Evolutionary conservation across 2,797 vertebrate species (phyloP).

Genomic region (Pangasius larnaudii): DNA sequence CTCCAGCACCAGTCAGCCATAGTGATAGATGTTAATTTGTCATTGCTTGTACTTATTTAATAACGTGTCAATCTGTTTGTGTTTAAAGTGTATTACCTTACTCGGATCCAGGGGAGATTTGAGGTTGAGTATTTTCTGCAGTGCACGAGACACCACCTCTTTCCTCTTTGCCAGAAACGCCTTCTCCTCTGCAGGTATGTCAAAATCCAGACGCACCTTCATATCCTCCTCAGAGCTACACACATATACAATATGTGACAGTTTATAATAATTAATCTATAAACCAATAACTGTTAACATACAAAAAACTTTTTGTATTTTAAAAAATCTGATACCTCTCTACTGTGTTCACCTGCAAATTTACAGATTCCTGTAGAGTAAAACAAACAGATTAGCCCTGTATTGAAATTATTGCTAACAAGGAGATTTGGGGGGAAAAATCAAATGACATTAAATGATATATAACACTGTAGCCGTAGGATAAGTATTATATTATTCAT

Average conservation of each 20-base stretch:
- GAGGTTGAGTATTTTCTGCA: constrained; percentile 73
- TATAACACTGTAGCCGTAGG: neutral
- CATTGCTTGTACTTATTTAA: neutral
- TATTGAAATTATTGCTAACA: neutral
- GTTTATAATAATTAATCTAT: too few relatives aligned
- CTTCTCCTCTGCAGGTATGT: constrained; percentile 77
- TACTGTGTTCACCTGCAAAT: constrained; percentile 75
- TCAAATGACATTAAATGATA: neutral
- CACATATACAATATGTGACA: neutral
- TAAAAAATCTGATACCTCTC: constrained; percentile 72
- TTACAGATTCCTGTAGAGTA: constrained; percentile 72
- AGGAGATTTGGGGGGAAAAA: neutral
- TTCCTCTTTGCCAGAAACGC: constrained; percentile 79
- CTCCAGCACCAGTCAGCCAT: neutral
- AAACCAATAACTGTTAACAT: neutral
- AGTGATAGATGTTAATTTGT: too few relatives aligned
- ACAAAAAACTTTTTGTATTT: neutral
- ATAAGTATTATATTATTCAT: neutral
- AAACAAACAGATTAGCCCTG: neutral
- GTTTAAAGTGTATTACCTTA: neutral
- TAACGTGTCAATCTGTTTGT: neutral
- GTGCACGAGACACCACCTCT: constrained; percentile 66
- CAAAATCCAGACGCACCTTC: constrained; percentile 81
- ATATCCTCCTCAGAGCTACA: constrained; percentile 71
- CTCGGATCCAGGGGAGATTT: constrained; percentile 55